phyloP scores from a whole-genome alignment of 2,113 vertebrate species.

The Cyprichromis sp. region DNA sequence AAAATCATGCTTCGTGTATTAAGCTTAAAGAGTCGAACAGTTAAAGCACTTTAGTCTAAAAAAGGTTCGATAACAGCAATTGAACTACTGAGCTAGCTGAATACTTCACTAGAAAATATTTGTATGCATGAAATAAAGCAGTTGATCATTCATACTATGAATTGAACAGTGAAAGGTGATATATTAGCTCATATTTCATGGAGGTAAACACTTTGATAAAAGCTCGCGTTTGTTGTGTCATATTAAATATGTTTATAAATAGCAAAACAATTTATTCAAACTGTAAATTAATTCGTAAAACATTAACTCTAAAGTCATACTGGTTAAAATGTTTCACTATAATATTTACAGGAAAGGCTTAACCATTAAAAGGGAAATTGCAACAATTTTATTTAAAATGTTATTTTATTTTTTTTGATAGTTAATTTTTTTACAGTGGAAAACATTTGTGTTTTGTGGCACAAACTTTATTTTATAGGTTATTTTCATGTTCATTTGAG shows the following conservation, averaged over 20 bases:
- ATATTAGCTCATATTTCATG: neutral
- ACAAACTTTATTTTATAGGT: neutral
- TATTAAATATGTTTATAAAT: neutral
- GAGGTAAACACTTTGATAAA: neutral
- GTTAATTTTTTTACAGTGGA: neutral
- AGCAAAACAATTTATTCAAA: neutral
- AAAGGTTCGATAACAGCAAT: neutral
- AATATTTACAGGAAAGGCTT: neutral
- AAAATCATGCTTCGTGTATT: neutral
- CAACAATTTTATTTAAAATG: fast-evolving
- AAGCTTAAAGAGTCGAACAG: neutral
- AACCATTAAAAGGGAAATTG: neutral
- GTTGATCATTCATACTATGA: neutral
- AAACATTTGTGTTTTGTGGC: neutral
- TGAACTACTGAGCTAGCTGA: neutral
- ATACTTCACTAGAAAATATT: neutral
- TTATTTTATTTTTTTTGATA: neutral
- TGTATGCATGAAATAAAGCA: neutral
- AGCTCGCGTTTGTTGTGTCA: neutral
- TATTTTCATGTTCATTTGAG: neutral
- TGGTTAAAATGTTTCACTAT: neutral
- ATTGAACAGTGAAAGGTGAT: neutral
- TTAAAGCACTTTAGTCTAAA: neutral
- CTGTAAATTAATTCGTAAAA: neutral
- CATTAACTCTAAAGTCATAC: neutral